Evolutionary conservation across 2,113 vertebrate species (phyloP).

Genomic region (Ellobius talpinus): DNA sequence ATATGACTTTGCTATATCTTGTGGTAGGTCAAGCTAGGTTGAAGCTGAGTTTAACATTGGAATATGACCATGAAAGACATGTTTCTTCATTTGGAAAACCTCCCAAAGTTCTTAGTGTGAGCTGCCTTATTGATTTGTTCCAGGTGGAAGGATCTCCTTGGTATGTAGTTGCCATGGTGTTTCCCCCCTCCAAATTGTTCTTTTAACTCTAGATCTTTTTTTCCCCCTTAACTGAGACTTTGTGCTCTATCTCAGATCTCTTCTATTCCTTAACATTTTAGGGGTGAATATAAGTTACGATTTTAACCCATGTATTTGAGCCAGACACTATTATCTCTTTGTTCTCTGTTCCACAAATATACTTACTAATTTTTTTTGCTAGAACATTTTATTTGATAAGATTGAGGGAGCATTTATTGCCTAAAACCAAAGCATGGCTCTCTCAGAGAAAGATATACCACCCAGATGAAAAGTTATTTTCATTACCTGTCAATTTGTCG

Average conservation of each 20-base stretch:
- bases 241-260: background rate
- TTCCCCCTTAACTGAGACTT: background rate
- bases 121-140: background rate
- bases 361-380: background rate
- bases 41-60: background rate
- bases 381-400: background rate
- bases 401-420: background rate
- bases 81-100: background rate
- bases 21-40: background rate
- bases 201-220: background rate
- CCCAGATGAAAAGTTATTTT: background rate
- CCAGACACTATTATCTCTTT: background rate
- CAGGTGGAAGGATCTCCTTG: background rate
- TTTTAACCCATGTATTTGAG: background rate
- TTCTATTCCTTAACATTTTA: constrained; percentile 40
- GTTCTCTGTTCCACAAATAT: background rate
- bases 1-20: background rate
- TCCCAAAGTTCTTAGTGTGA: background rate
- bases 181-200: background rate
- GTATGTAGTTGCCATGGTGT: background rate
- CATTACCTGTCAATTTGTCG: background rate
- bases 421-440: constrained; percentile 1
- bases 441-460: background rate
- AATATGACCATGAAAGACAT: background rate
- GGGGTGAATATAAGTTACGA: background rate